A percentile compares a stretch with the other conserved stretches of the same genome.
These are phyloP conservation scores for Acanthosepion pharaonis DNA, from an alignment of 2,888 invertebrate genomes.

Conservation along the genomic window DNA sequence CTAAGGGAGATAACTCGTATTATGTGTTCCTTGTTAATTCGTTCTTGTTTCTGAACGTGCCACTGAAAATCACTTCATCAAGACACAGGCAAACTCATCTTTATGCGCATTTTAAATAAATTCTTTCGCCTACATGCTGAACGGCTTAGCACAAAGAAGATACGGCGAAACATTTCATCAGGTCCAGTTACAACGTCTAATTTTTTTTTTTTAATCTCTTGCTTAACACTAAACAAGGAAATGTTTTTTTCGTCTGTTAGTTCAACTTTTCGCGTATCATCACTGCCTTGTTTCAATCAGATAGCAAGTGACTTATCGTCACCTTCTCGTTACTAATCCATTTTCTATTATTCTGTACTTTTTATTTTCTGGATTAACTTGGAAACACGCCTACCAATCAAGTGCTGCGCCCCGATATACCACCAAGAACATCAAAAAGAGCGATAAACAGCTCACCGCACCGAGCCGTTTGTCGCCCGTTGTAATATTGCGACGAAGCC, in stretches of 20 bases:
- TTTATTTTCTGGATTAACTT: background rate
- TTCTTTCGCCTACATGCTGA: background rate
- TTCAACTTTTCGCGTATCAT: background rate
- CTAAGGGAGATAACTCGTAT: too few relatives aligned
- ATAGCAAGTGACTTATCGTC: background rate
- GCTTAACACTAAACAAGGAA: background rate
- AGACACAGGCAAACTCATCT: too few relatives aligned
- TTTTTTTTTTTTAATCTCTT: background rate
- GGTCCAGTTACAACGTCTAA: background rate
- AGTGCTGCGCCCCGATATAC: background rate
- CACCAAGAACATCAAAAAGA: background rate
- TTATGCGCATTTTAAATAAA: too few relatives aligned
- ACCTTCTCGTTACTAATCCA: background rate
- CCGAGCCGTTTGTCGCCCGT: background rate
- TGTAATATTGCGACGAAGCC: background rate
- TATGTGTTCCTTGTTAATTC: too few relatives aligned
- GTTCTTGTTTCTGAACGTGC: too few relatives aligned
- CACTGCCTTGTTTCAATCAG: background rate
- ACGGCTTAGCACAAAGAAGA: background rate
- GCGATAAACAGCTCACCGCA: background rate
- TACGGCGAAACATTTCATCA: background rate
- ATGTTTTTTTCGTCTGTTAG: background rate
- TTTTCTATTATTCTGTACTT: fast-evolving
- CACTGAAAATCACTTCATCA: too few relatives aligned
- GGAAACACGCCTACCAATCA: background rate